These are phyloP conservation scores for Eubucco bourcierii DNA, from an alignment of 2,113 vertebrate species.

Conservation along the genomic window DNA sequence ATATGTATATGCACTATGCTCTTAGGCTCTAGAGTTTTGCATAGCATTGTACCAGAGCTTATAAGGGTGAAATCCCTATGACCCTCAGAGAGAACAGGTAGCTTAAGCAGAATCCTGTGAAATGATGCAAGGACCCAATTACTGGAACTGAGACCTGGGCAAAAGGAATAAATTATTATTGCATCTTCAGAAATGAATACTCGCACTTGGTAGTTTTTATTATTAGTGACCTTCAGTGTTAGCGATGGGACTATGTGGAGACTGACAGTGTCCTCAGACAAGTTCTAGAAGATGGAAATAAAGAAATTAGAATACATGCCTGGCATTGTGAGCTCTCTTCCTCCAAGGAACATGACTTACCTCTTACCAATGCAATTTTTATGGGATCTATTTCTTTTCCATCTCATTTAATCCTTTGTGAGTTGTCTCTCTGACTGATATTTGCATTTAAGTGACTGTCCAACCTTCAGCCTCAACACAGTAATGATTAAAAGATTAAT, in stretches of 20 bases:
- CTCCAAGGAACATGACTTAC: fast-evolving
- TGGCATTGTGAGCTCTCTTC: not conserved
- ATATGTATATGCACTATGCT: not conserved
- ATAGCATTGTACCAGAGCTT: not conserved
- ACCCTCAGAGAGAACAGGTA: fast-evolving
- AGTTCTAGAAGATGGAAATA: not conserved
- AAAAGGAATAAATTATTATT: not conserved
- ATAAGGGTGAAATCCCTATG: not conserved
- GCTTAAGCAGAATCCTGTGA: not conserved
- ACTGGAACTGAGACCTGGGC: not conserved
- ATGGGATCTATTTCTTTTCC: not conserved
- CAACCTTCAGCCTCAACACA: not conserved
- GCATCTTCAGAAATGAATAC: not conserved
- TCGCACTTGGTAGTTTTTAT: not conserved
- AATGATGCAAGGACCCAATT: not conserved
- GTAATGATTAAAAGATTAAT: not conserved
- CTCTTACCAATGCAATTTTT: not conserved
- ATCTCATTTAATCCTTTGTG: not conserved
- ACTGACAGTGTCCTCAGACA: not conserved
- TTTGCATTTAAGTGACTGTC: not conserved
- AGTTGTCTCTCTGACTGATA: not conserved
- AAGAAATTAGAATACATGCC: not conserved
- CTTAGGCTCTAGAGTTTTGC: not conserved
- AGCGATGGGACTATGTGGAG: not conserved
- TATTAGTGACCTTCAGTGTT: not conserved